phyloP scores from a whole-genome alignment of 2,113 vertebrate genomes.

The Cyanistes caeruleus region DNA sequence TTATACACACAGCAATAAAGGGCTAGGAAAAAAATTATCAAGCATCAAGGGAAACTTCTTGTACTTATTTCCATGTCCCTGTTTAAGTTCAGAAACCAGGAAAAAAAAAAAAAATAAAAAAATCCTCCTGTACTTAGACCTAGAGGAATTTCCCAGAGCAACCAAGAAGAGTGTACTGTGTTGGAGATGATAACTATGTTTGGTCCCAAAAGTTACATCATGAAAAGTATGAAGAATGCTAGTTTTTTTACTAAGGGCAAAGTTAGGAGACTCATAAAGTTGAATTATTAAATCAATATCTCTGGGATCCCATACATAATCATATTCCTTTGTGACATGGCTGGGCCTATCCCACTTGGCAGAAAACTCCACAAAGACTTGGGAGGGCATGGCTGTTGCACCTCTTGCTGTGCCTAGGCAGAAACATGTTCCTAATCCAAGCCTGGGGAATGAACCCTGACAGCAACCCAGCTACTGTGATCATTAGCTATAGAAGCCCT shows the following conservation, averaged over 20 bases:
- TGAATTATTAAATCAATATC: not conserved
- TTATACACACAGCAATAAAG: not conserved
- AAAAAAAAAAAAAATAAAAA: not conserved
- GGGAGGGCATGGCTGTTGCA: not conserved
- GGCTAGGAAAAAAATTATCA: not conserved
- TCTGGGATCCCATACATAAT: not conserved
- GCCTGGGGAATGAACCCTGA: not conserved
- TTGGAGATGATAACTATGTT: not conserved
- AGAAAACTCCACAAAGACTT: not conserved
- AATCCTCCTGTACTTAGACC: not conserved
- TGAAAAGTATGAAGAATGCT: not conserved
- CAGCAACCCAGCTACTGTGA: not conserved
- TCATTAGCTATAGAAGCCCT: not conserved
- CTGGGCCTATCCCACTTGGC: not conserved
- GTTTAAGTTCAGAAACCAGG: not conserved
- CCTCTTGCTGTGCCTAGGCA: not conserved
- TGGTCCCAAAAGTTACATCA: not conserved
- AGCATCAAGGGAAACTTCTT: not conserved
- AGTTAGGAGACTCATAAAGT: not conserved
- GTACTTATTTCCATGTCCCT: not conserved
- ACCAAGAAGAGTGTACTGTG: not conserved
- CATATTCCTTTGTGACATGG: rapidly evolving
- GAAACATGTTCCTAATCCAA: not conserved
- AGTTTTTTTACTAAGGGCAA: not conserved
- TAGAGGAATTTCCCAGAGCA: not conserved